Percentiles rank a stretch among this genome's conserved stretches.
These are phyloP conservation scores for Falco concolor DNA, from an alignment of 2,797 vertebrate species.

Conservation along the genomic window DNA sequence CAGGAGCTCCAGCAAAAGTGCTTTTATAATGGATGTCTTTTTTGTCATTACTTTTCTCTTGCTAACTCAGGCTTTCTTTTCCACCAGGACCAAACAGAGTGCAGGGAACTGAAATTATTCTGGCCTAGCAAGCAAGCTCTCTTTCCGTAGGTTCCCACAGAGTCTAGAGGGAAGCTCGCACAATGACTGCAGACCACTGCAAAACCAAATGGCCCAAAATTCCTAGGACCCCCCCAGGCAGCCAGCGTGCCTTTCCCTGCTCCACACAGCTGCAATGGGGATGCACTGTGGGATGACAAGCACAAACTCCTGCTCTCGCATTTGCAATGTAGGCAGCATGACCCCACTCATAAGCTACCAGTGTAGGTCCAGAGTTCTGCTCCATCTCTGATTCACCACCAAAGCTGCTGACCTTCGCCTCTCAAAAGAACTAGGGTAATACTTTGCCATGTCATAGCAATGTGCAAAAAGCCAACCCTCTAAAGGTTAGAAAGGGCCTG, in stretches of 20 bases:
- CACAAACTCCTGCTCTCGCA: not conserved
- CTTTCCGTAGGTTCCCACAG: not conserved
- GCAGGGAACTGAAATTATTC: not conserved
- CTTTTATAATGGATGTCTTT: not conserved
- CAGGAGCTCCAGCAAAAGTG: not conserved
- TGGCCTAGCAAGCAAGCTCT: not conserved
- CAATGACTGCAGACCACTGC: not conserved
- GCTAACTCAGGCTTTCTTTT: not conserved
- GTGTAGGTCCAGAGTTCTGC: not conserved
- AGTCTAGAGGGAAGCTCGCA: not conserved
- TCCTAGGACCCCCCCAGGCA: not conserved
- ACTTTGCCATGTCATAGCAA: not conserved
- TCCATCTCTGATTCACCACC: not conserved
- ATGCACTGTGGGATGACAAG: not conserved
- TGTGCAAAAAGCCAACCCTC: not conserved
- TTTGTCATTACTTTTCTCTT: not conserved
- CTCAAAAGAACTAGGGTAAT: not conserved
- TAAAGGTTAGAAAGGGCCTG: not conserved
- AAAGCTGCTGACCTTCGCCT: not conserved
- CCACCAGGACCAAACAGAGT: not conserved
- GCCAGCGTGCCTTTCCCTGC: rapidly evolving
- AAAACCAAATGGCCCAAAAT: not conserved
- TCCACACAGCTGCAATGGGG: not conserved
- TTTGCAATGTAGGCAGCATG: not conserved
- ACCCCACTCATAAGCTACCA: not conserved